Conservation (phyloP, 2,797 vertebrate species). For the Cuniculus paca region DNA sequence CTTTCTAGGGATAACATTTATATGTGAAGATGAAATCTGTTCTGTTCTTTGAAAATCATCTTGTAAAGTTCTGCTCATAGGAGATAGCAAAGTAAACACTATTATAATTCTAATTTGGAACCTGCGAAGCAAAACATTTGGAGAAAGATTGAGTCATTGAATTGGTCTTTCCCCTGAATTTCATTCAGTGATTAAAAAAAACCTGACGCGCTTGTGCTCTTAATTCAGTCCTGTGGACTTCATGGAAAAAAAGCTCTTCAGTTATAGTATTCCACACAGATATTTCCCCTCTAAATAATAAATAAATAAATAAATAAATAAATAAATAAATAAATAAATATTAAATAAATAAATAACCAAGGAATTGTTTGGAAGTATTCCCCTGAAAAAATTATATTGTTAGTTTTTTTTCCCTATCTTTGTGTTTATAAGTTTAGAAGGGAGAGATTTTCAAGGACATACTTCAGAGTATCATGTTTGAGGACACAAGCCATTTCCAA, state of each 20-base stretch:
- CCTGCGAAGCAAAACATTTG: constrained; percentile 55
- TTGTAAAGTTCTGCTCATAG: constrained; percentile 18
- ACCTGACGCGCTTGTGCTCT: constrained; percentile 31
- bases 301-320: background rate
- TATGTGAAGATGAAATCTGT: constrained; percentile 27
- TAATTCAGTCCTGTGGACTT: constrained; percentile 3
- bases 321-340: background rate
- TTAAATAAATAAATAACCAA: background rate
- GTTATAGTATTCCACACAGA: background rate
- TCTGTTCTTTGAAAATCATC: background rate
- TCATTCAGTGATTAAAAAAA: constrained; percentile 61
- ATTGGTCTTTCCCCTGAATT: constrained; percentile 28
- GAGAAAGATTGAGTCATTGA: constrained; percentile 52
- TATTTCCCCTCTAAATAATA: background rate
- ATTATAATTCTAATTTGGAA: constrained; percentile 20
- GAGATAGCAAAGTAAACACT: constrained; percentile 29
- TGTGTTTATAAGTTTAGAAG: background rate
- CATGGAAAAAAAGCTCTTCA: background rate
- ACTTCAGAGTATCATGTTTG: background rate
- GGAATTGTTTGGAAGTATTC: background rate
- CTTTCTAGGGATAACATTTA: background rate
- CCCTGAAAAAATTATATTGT: background rate
- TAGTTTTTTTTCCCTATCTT: background rate
- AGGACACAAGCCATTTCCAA: background rate
- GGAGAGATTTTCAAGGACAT: background rate